phyloP scores from a whole-genome alignment of 2,888 invertebrate genomes.

The Hyppa rectilinea region DNA sequence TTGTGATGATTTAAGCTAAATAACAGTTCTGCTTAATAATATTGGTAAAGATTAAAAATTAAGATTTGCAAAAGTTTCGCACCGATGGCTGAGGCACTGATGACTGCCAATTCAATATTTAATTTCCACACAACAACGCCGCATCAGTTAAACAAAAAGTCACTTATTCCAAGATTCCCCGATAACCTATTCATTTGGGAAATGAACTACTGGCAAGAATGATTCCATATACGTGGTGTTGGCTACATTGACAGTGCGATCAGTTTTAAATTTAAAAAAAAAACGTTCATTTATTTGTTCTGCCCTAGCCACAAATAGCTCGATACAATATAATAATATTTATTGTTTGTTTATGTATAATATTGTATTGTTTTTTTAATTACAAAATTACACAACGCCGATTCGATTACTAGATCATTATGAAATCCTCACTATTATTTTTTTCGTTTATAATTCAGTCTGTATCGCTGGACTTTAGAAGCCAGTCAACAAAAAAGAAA shows the following conservation, averaged over 20 bases:
- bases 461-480: neutral
- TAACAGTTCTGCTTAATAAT: neutral
- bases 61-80: neutral
- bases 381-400: neutral
- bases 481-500: no score
- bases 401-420: no score
- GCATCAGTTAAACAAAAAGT: neutral
- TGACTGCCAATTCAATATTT: neutral
- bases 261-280: constrained; percentile 39
- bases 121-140: neutral
- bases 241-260: constrained; percentile 37
- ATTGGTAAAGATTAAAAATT: neutral
- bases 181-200: constrained; percentile 1
- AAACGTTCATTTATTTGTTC: constrained; percentile 22
- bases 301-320: neutral
- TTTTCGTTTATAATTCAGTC: neutral
- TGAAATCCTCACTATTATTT: no score
- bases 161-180: neutral
- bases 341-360: neutral
- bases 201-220: constrained; percentile 43
- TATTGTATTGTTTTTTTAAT: neutral
- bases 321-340: neutral
- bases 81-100: neutral
- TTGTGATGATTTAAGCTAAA: neutral
- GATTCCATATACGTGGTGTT: constrained; percentile 28